A percentile compares a stretch with the other conserved stretches of the same genome.
Evolutionary conservation across 2,888 invertebrate genomes (phyloP).

Genomic region (Phytoseiulus persimilis): DNA sequence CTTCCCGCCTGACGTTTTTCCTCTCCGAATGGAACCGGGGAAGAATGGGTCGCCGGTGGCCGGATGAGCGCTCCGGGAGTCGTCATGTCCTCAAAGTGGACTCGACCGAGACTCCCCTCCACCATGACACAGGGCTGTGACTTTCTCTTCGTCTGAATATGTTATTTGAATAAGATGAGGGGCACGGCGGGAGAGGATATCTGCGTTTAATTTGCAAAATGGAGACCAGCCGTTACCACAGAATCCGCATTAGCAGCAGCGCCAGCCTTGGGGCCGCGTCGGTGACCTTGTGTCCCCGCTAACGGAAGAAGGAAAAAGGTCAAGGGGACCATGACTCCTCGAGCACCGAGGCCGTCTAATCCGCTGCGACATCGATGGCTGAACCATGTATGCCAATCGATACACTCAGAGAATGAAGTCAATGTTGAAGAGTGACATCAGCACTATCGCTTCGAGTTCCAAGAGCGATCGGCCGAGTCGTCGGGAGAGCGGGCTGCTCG

Average conservation of each 20-base stretch:
- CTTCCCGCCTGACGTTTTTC: no score
- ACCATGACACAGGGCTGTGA: no score
- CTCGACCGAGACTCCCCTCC: no score
- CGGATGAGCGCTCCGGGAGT: no score
- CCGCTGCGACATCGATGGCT: neutral
- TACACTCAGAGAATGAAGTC: neutral
- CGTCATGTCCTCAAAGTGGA: no score
- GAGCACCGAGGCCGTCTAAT: neutral
- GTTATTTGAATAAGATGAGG: neutral
- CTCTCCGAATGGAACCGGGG: no score
- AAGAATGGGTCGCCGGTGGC: no score
- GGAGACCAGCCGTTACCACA: neutral
- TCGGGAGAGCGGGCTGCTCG: no score
- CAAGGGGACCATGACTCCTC: neutral
- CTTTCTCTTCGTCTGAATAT: neutral
- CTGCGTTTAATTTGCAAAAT: neutral
- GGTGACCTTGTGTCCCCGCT: neutral
- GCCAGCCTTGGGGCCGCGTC: neutral
- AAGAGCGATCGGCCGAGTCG: no score
- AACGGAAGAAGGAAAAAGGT: neutral
- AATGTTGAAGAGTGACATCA: neutral
- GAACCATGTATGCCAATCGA: neutral
- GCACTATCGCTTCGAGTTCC: no score
- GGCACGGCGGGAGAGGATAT: neutral
- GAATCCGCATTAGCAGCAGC: neutral